Evolutionary conservation across 2,113 vertebrate genomes (phyloP).

Genomic region (Pteropus alecto): DNA sequence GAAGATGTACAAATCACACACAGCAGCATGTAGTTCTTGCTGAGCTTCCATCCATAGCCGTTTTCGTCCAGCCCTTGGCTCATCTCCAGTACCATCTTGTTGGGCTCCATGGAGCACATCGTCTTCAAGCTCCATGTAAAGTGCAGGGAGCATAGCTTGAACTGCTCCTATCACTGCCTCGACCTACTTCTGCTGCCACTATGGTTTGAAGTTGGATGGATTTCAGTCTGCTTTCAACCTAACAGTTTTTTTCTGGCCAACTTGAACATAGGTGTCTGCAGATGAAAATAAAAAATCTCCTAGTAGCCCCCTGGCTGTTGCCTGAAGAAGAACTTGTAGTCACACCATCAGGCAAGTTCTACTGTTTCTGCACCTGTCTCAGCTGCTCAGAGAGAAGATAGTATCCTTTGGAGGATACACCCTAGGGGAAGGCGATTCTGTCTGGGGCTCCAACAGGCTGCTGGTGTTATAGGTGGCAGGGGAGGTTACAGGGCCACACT

Average conservation of each 20-base stretch:
- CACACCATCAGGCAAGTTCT: neutral
- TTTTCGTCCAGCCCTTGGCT: neutral
- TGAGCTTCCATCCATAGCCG: neutral
- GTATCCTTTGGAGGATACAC: neutral
- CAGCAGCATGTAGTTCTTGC: neutral
- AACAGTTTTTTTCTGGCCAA: no score
- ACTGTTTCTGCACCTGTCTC: neutral
- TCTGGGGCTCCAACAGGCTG: neutral
- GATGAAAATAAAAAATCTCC: neutral
- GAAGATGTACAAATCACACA: fast-evolving
- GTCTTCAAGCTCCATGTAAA: neutral
- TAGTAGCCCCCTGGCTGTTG: neutral
- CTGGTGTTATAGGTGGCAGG: neutral
- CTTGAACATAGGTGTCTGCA: neutral
- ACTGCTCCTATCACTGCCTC: neutral
- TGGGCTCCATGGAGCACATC: neutral
- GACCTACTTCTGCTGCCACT: neutral
- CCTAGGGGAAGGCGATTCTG: neutral
- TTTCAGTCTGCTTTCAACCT: neutral
- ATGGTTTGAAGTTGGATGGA: neutral
- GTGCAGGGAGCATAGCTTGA: neutral
- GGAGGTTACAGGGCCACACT: neutral
- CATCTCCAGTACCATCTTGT: neutral
- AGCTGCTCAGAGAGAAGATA: neutral
- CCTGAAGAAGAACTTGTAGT: neutral